phyloP scores from a whole-genome alignment of 2,888 invertebrate genomes.

The Dysmachus trigonus region DNA sequence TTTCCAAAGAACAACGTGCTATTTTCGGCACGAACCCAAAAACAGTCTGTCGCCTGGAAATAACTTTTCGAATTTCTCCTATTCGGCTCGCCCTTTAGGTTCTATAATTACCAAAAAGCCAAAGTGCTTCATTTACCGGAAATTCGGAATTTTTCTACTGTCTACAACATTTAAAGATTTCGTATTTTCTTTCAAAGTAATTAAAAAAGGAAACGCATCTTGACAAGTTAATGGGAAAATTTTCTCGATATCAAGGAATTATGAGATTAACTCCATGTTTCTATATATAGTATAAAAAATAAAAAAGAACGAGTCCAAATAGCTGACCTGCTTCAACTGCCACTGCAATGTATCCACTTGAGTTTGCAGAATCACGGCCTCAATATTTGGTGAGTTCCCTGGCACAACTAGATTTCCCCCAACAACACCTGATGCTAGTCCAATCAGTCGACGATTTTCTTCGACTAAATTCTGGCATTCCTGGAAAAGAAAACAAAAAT shows the following conservation, averaged over 20 bases:
- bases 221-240: not conserved
- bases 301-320: not conserved
- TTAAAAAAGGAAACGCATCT: not conserved
- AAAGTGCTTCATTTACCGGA: not conserved
- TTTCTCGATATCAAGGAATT: not conserved
- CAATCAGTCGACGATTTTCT: constrained; percentile 64
- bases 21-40: not conserved
- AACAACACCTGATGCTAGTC: constrained; percentile 53
- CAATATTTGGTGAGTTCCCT: constrained; percentile 62
- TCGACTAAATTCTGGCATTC: constrained; percentile 64
- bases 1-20: not conserved
- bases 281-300: too few relatives aligned
- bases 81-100: not conserved
- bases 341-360: constrained; percentile 75
- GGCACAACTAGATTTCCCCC: constrained; percentile 51
- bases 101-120: not conserved
- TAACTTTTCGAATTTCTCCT: not conserved
- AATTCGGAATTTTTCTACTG: not conserved
- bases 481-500: constrained; percentile 56
- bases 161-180: not conserved
- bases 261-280: not conserved
- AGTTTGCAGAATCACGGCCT: constrained; percentile 71
- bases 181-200: not conserved
- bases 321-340: constrained; percentile 75
- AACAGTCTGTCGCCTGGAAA: not conserved